phyloP scores from a whole-genome alignment of 2,888 invertebrate species.

The Operophtera brumata region DNA sequence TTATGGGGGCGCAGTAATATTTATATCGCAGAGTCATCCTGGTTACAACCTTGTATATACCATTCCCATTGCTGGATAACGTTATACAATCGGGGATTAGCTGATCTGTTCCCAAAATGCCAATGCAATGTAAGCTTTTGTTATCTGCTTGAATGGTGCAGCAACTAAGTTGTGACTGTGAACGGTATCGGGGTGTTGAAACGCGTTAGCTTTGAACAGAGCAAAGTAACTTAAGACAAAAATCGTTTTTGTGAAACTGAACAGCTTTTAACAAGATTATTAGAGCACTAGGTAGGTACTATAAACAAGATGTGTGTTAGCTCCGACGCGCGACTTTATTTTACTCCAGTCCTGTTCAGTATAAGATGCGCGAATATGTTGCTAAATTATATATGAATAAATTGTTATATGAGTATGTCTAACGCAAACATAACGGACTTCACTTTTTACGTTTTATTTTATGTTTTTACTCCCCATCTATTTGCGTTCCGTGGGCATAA shows the following conservation, averaged over 20 bases:
- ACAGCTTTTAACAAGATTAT: neutral
- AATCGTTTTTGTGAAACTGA: constrained; percentile 1
- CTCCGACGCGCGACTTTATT: no score
- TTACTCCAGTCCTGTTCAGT: no score
- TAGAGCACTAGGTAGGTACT: no score
- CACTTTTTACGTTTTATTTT: no score
- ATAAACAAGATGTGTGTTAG: no score
- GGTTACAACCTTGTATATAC: neutral
- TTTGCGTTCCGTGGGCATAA: no score
- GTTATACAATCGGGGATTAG: constrained; percentile 48
- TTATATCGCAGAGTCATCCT: neutral
- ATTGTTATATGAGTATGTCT: no score
- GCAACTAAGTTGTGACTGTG: constrained; percentile 33
- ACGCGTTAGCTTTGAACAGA: constrained; percentile 2
- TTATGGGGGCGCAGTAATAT: neutral
- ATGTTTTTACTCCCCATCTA: no score
- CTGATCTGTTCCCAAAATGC: constrained; percentile 50
- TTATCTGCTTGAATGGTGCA: constrained; percentile 27
- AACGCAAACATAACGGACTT: no score
- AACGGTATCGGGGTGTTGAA: constrained; percentile 3
- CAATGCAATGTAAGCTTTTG: constrained; percentile 38
- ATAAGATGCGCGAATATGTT: no score
- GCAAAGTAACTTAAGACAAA: neutral
- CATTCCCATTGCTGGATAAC: constrained; percentile 52
- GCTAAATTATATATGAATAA: no score